phyloP scores from a whole-genome alignment of 2,888 invertebrate species.

The Chaetogeoica ovagalla region DNA sequence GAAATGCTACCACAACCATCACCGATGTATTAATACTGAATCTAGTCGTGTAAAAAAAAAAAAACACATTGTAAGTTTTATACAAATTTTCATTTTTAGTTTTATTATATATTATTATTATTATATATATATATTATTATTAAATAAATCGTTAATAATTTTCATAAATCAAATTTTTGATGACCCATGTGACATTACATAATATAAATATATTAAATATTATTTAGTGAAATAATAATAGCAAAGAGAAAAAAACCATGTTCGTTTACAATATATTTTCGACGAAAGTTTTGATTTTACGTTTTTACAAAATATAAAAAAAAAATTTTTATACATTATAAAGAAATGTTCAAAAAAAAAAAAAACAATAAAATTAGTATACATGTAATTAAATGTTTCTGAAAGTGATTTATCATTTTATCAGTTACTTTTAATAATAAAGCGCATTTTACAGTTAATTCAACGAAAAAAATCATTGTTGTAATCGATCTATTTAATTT shows the following conservation, averaged over 20 bases:
- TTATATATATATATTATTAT: conserved; percentile 6
- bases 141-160: conserved; percentile 23
- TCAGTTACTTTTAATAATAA: conserved; percentile 37
- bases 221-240: conserved; percentile 18
- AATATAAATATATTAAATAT: background rate
- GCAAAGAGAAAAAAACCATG: background rate
- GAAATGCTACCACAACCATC: conserved; percentile 28
- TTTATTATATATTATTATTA: conserved; percentile 24
- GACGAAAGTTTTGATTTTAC: background rate
- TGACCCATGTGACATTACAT: conserved; percentile 12
- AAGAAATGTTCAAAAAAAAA: conserved; percentile 9
- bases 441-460: conserved; percentile 35
- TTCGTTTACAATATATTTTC: background rate
- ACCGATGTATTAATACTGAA: conserved; percentile 36
- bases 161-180: conserved; percentile 23
- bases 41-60: conserved; percentile 40
- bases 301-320: background rate
- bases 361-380: background rate
- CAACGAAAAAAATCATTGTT: background rate
- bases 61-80: conserved; percentile 42
- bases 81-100: conserved; percentile 42
- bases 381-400: conserved; percentile 12
- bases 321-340: background rate
- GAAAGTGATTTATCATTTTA: conserved; percentile 31
- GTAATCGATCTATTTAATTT: no score